These are phyloP conservation scores for Pteromalus puparum DNA, from an alignment of 1,140 invertebrate genomes.

Conservation along the genomic window DNA sequence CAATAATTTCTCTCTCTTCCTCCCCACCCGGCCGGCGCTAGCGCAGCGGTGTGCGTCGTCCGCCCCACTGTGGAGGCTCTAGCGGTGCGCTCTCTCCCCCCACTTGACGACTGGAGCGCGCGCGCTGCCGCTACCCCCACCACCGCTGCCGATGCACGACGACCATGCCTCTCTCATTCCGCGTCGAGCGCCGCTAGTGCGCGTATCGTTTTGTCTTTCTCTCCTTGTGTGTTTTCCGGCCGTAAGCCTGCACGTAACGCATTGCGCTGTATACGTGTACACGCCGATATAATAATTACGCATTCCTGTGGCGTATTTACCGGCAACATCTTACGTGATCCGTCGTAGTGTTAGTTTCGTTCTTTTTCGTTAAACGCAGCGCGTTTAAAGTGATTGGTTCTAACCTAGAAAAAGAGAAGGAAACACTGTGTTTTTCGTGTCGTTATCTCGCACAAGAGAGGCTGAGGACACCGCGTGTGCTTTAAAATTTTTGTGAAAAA, in stretches of 20 bases:
- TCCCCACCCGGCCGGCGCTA: neutral
- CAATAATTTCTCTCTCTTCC: conserved; percentile 14
- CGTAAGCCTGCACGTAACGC: neutral
- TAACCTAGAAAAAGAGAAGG: neutral
- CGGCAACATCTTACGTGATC: neutral
- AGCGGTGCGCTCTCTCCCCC: neutral
- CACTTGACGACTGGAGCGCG: neutral
- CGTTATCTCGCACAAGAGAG: neutral
- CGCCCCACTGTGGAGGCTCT: neutral
- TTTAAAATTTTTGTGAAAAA: neutral
- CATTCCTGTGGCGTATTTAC: neutral
- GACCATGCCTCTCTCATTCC: conserved; percentile 49
- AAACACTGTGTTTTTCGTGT: neutral
- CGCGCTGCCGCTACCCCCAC: conserved; percentile 38
- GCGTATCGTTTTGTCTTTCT: conserved; percentile 29
- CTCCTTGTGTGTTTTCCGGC: neutral
- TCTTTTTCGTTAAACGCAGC: neutral
- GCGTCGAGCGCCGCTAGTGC: conserved; percentile 49
- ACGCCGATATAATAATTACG: neutral
- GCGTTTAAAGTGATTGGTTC: neutral
- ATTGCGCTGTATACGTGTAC: neutral
- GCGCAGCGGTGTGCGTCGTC: neutral
- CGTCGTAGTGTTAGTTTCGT: neutral
- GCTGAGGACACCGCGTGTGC: neutral
- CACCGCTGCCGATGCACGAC: conserved; percentile 28